A percentile compares a stretch with the other conserved stretches of the same genome.
Evolutionary conservation across 2,797 vertebrate genomes (phyloP).

Genomic region (Agapornis canus): DNA sequence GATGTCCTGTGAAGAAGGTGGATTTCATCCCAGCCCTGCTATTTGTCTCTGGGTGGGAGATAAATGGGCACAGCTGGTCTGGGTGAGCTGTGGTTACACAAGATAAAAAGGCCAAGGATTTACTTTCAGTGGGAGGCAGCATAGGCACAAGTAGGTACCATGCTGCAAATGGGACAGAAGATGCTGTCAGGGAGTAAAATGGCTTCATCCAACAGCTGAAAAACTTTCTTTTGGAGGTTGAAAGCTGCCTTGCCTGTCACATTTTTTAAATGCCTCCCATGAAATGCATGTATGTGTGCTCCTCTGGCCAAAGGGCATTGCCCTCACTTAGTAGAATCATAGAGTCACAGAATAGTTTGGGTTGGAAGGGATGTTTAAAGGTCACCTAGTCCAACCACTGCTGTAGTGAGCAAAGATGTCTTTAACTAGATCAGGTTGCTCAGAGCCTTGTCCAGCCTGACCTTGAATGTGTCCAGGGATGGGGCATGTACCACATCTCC

Average conservation of each 20-base stretch:
- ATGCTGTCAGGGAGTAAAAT: neutral
- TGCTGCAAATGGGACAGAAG: neutral
- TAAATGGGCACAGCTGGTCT: neutral
- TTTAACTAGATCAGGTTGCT: rapidly evolving
- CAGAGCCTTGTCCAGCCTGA: rapidly evolving
- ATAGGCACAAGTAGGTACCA: neutral
- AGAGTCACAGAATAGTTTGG: neutral
- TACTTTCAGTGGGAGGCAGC: neutral
- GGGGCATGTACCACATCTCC: neutral
- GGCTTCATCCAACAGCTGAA: neutral
- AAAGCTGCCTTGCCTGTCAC: rapidly evolving
- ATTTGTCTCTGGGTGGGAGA: neutral
- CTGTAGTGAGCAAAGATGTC: neutral
- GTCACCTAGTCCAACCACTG: rapidly evolving
- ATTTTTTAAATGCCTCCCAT: neutral
- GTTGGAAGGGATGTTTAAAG: neutral
- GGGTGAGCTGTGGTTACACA: neutral
- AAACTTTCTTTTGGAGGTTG: neutral
- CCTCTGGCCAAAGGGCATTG: neutral
- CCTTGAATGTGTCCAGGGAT: neutral
- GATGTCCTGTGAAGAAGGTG: neutral
- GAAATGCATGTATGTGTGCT: neutral
- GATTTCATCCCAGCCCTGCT: neutral
- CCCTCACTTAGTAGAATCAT: neutral
- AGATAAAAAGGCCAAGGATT: neutral